Percentiles rank a stretch among this genome's conserved stretches.
Conservation (phyloP, 1,140 invertebrate genomes). For the Drosophila prosaltans region DNA sequence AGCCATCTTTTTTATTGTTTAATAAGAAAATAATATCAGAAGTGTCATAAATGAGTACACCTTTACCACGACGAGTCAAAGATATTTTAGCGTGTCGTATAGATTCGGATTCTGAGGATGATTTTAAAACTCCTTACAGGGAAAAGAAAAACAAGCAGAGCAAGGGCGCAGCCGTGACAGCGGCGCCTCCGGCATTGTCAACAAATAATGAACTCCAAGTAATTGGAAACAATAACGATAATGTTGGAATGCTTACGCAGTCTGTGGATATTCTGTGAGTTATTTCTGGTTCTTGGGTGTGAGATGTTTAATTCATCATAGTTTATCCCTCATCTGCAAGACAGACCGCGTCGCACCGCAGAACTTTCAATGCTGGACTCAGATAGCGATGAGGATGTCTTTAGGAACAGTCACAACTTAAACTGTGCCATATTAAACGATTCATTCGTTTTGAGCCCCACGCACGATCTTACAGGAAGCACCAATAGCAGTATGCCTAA, state of each 20-base stretch:
- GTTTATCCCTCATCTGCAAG: background rate
- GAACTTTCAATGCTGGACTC: conserved; percentile 71
- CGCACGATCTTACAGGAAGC: conserved; percentile 53
- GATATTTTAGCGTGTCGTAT: conserved; percentile 63
- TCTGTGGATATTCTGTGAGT: conserved; percentile 4
- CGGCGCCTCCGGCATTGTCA: conserved; percentile 18
- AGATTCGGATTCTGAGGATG: conserved; percentile 76
- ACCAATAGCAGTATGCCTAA: conserved; percentile 16
- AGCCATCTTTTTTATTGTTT: background rate
- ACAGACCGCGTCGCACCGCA: conserved; percentile 62
- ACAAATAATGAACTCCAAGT: background rate
- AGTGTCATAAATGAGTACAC: conserved; percentile 56
- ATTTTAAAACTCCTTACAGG: conserved; percentile 59
- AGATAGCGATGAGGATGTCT: conserved; percentile 74
- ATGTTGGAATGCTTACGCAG: conserved; percentile 6
- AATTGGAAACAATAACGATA: conserved; percentile 37
- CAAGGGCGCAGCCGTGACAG: conserved; percentile 4
- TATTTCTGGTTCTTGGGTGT: background rate
- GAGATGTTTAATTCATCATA: background rate
- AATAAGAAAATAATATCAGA: background rate
- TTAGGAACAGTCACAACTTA: conserved; percentile 60
- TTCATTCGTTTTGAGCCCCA: conserved; percentile 76
- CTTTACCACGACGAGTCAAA: conserved; percentile 67
- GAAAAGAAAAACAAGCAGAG: conserved; percentile 20
- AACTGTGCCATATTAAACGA: conserved; percentile 82